These are phyloP conservation scores for Agrotis clavis DNA, from an alignment of 2,888 invertebrate genomes.

Conservation along the genomic window DNA sequence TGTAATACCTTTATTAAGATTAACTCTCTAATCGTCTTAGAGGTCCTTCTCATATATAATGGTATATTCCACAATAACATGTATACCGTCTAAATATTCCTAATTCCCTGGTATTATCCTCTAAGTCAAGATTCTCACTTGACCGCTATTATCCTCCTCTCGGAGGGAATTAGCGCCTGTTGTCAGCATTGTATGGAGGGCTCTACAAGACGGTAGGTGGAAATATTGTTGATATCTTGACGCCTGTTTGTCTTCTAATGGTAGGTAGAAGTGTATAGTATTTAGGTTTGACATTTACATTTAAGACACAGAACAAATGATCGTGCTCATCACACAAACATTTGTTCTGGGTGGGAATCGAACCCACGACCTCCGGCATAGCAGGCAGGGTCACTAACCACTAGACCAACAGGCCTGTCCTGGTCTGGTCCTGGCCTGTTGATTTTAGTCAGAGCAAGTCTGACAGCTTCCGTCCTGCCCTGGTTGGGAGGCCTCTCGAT, in stretches of 20 bases:
- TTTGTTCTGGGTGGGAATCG: too few relatives aligned
- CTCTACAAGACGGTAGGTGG: constrained; percentile 2
- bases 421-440: too few relatives aligned
- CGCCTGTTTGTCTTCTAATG: neutral
- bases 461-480: too few relatives aligned
- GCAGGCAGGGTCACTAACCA: too few relatives aligned
- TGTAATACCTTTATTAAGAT: too few relatives aligned
- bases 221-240: constrained; percentile 13
- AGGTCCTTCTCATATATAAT: neutral
- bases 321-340: too few relatives aligned
- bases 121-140: constrained; percentile 56
- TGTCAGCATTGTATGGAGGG: constrained; percentile 28
- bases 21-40: neutral
- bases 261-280: neutral
- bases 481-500: too few relatives aligned
- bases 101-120: constrained; percentile 31
- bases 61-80: neutral
- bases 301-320: too few relatives aligned
- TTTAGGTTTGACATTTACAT: too few relatives aligned
- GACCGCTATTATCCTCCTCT: constrained; percentile 51
- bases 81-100: constrained; percentile 37
- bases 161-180: constrained; percentile 45
- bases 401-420: too few relatives aligned
- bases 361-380: too few relatives aligned
- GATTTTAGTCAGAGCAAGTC: too few relatives aligned